Base-by-base conservation (phyloP, 2,113 vertebrate genomes). In the Paradoxurus hermaphroditus region DNA sequence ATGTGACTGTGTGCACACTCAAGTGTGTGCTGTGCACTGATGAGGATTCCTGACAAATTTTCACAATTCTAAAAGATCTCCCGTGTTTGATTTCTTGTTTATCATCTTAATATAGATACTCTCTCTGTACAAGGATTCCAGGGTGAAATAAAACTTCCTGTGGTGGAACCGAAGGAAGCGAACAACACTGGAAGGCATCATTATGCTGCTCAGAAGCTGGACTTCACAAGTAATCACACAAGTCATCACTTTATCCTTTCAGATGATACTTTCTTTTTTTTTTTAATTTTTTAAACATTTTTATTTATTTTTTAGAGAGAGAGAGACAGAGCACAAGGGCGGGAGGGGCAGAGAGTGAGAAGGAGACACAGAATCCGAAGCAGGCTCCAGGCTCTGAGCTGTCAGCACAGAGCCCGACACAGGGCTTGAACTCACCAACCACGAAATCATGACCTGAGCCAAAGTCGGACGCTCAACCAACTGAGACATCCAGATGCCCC, bases 161-260 rank as follows among this genome's bases (percentile, higher is more conserved):
- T 36, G 31, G 65, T 16, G 92, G 12, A 63, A 56, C 29, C 36
- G 23, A 49, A 67, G 39, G 7, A 84, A 91, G 18, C 4, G 14
- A 59, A 27, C 44, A 19, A 21, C 27, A 1, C 56, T 34, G 34
- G 34, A 12, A 3, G 2, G 4, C 2, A 6, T 14, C 13, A 1
- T 27, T 31, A 18, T 8, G 36, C 21, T 19, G 12, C 9, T 18
- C 39, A 72, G 79, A 63, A 44, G 13, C 0, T 23, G 31, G 7
- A 70, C 67, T 78, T 70, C 4, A 2, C 41, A 72, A 82, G 16
- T 53, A 75, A 81, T 44, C 7, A 7, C 12, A 15, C 27, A n/a
- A n/a, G 3, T 10, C 78, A 78, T 73, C 27, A 2, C 25, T 77
- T 51, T 27, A 36, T 73, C 34, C 25, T 72, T 51, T 56, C 34